Evolutionary conservation across 2,888 invertebrate species (phyloP), one percentile per base, ranked within the genome.

Genomic region (Pseudoips prasinana): DNA sequence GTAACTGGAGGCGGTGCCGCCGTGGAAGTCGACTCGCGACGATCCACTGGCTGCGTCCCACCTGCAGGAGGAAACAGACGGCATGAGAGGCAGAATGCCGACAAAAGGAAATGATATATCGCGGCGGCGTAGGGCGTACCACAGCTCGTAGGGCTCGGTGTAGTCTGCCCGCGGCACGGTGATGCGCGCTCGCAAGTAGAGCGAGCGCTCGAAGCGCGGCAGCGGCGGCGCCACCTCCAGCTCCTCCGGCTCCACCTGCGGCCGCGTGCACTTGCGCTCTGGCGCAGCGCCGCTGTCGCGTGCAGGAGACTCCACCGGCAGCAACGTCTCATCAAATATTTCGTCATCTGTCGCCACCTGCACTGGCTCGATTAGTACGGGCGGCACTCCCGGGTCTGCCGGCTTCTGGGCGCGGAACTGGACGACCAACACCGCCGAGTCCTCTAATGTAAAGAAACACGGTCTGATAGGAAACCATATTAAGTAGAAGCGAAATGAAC

Each of bases 11-110:
- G 78, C 64, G 23, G 71, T 46, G n/a, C 77, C 79, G 10, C 64
- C 76, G 55, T 80, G 71, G 36, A 75, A 59, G 43, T 81, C 78
- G 0, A 78, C 55, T 7, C 78, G 72, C 1, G 79, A 56, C 6
- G 73, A 62, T 8, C 82, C 82, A 32, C 58, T 76, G n/a, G 33
- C 41, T 4, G 73, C 66, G 45, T 85, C 77, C 69, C 72, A 83
- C 73, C 84, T 84, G 64, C 5, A 14, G n/a, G n/a, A n/a, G n/a
- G n/a, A n/a, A n/a, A n/a, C n/a, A n/a, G n/a, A n/a, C n/a, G n/a
- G n/a, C n/a, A n/a, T n/a, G n/a, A n/a, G n/a, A n/a, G n/a, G n/a
- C n/a, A n/a, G n/a, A n/a, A n/a, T n/a, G n/a, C n/a, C n/a, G n/a
- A n/a, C n/a, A n/a, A n/a, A n/a, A n/a, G n/a, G n/a, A n/a, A n/a